phyloP scores from a whole-genome alignment of 2,888 invertebrate species.

The Allacma fusca region DNA sequence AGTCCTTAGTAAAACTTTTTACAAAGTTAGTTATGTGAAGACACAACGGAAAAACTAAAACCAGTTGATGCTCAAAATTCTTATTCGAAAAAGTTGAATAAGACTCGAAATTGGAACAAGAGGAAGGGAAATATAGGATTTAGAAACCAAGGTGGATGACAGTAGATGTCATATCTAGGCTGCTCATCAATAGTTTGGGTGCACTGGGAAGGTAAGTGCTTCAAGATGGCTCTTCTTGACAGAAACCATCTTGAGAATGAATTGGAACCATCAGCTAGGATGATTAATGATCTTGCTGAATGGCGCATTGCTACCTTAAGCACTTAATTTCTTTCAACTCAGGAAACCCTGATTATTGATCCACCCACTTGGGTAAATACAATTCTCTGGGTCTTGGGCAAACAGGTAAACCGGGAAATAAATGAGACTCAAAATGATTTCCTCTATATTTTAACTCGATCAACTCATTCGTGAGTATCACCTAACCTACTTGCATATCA shows the following conservation, averaged over 20 bases:
- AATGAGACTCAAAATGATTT: constrained; percentile 16
- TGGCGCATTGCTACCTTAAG: constrained; percentile 38
- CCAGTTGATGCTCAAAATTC: no score
- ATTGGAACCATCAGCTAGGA: constrained; percentile 33
- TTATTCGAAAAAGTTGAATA: neutral
- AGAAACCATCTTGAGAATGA: constrained; percentile 40
- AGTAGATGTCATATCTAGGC: neutral
- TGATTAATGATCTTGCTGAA: constrained; percentile 41
- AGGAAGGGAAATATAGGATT: neutral
- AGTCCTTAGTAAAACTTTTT: no score
- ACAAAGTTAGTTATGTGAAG: no score
- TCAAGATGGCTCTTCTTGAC: constrained; percentile 32
- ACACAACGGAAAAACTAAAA: no score
- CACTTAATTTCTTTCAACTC: constrained; percentile 40
- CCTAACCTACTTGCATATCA: neutral
- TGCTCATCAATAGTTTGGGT: neutral
- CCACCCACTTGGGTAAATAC: constrained; percentile 34
- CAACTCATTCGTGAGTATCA: neutral
- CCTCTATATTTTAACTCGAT: constrained; percentile 10
- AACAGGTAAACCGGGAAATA: constrained; percentile 10
- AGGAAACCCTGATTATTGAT: constrained; percentile 34
- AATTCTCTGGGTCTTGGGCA: neutral
- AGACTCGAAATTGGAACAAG: neutral
- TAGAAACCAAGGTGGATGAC: neutral
- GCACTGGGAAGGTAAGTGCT: neutral